Conservation (phyloP, 2,888 invertebrate genomes). For the Ametastegia equiseti region DNA sequence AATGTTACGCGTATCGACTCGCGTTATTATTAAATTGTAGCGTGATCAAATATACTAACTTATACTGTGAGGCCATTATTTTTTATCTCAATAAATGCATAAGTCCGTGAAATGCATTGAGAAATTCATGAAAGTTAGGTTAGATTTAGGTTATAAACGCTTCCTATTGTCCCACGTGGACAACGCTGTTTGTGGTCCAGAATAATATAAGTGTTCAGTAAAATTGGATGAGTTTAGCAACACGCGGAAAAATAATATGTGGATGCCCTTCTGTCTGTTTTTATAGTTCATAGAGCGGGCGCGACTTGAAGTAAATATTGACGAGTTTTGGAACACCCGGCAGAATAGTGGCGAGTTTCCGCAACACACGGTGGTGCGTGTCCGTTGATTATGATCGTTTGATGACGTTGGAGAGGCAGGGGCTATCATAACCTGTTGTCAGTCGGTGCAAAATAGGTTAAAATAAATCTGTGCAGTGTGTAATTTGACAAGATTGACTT, state of each 20-base stretch:
- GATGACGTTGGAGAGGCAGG: constrained; percentile 29
- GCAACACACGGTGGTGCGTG: constrained; percentile 3
- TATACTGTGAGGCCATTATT: constrained; percentile 65
- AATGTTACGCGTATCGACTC: background rate
- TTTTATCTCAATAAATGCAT: no score
- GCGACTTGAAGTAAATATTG: background rate
- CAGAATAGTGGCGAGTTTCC: background rate
- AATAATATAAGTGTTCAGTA: no score
- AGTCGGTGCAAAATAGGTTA: background rate
- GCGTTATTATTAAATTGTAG: background rate
- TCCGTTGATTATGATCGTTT: background rate
- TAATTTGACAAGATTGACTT: background rate
- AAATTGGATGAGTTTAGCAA: background rate
- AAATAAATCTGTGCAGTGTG: background rate
- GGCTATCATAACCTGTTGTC: constrained; percentile 33
- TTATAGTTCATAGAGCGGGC: background rate
- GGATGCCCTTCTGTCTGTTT: background rate
- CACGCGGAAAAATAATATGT: background rate
- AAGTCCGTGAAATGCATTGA: background rate
- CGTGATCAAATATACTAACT: constrained; percentile 57
- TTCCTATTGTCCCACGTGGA: constrained; percentile 5
- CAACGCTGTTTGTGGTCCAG: no score
- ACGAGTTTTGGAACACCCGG: constrained; percentile 10
- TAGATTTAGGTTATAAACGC: background rate
- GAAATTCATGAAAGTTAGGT: background rate